These are phyloP conservation scores for Sebastes diploproa DNA, from an alignment of 2,797 vertebrate species.

Conservation along the genomic window DNA sequence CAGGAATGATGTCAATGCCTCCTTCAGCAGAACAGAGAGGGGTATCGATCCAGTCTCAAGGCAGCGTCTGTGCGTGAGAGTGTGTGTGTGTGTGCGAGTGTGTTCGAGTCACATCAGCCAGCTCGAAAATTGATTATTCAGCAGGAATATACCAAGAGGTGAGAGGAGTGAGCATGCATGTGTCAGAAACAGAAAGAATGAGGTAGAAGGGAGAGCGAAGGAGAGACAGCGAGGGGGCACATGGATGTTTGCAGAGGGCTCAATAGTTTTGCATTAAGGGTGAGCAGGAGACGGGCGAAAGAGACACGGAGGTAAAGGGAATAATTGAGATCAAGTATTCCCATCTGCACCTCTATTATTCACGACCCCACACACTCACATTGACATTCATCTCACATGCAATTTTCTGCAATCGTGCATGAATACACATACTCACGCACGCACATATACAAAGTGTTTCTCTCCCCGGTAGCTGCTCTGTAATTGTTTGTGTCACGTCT, in stretches of 20 bases:
- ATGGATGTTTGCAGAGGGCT: conserved; percentile 59
- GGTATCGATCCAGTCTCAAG: conserved; percentile 84
- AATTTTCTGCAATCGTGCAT: conserved; percentile 41
- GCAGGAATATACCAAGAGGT: conserved; percentile 81
- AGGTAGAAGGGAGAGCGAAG: conserved; percentile 55
- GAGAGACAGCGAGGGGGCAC: conserved; percentile 53
- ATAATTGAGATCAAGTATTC: conserved; percentile 71
- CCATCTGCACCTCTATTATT: conserved; percentile 65
- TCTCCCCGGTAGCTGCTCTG: conserved; percentile 77
- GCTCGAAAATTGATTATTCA: conserved; percentile 84
- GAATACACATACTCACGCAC: conserved; percentile 11
- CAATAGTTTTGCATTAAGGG: conserved; percentile 57
- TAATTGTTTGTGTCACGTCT: conserved; percentile 83
- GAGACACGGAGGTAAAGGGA: conserved; percentile 49
- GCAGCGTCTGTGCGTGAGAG: conserved; percentile 76
- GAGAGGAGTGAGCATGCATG: conserved; percentile 74
- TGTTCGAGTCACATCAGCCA: conserved; percentile 76
- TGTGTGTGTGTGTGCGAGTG: conserved; percentile 40
- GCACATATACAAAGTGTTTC: conserved; percentile 58
- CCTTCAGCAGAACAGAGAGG: conserved; percentile 85
- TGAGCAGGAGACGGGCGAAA: conserved; percentile 51
- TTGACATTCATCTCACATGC: conserved; percentile 52
- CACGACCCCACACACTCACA: conserved; percentile 42
- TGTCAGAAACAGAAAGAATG: conserved; percentile 72
- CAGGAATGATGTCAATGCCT: conserved; percentile 87